These are phyloP conservation scores for Clostera curtula DNA, from an alignment of 2,888 invertebrate species.

Conservation along the genomic window DNA sequence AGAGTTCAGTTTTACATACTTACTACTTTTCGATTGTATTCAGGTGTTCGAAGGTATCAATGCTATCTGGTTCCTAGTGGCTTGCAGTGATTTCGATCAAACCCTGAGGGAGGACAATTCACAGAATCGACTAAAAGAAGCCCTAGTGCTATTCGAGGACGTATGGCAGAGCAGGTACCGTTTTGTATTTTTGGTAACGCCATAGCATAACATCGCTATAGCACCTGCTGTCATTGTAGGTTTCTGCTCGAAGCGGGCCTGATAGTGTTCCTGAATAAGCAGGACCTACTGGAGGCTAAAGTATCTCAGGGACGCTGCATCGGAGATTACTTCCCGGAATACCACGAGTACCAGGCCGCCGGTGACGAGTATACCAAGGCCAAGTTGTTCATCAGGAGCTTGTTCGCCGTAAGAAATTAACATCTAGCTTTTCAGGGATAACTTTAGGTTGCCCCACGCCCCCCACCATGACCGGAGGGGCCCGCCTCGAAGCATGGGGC, in stretches of 20 bases:
- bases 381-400: constrained; percentile 78
- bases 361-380: constrained; percentile 80
- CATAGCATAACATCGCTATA: no score
- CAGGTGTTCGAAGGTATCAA: constrained; percentile 88
- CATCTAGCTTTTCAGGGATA: background rate
- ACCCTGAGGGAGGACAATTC: constrained; percentile 80
- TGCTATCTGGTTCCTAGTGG: constrained; percentile 86
- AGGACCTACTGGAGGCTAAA: constrained; percentile 83
- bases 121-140: constrained; percentile 83
- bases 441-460: no score
- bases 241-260: constrained; percentile 84
- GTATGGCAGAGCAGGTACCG: constrained; percentile 83
- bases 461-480: no score
- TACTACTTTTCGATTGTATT: no score
- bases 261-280: constrained; percentile 89
- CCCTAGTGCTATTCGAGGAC: constrained; percentile 81
- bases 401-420: constrained; percentile 73
- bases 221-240: no score
- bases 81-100: constrained; percentile 88
- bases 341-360: constrained; percentile 63
- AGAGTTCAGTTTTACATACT: no score
- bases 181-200: background rate
- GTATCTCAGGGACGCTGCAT: constrained; percentile 79
- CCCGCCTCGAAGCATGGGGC: no score
- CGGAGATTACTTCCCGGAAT: constrained; percentile 80